Base-by-base conservation (phyloP, 2,888 invertebrate species). In the Aelia acuminata region DNA sequence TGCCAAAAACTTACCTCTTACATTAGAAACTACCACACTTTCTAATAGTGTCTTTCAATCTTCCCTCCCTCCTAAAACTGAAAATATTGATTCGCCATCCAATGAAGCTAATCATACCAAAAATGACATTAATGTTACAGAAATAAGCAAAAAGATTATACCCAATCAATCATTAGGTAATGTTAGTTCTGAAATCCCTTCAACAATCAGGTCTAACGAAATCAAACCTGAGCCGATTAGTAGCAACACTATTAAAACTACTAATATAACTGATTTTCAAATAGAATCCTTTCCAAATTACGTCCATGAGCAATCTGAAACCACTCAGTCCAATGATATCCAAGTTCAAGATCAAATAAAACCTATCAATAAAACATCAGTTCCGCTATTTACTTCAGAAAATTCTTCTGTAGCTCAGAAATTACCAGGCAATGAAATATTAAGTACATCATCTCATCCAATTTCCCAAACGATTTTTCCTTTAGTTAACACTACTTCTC, bases 251-350 rank as follows among this genome's bases (percentile, higher is more conserved):
- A n/a, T 80, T 43, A 80, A 80, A 80, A 80, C n/a, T 70, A 20
- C 20, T 0, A 49, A 85, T 39, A 53, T 53, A 85, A 85, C 39
- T 3, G 85, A 53, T 49, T 63, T 22, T 18, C 13, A 47, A 57
- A 87, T 47, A 47, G 48, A 87, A 70, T 31, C 50, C 11, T 35
- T 80, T 43, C 50, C 75, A 39, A 80, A 87, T 15, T 35, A 50
- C 22, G 50, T 50, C 35, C n/a, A 22, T 3, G 87, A 87, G 35
- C 15, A n/a, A 22, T 35, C 84, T 47, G 87, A 87, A 80, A 87
- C 87, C n/a, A 87, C 87, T 11, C 87, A 87, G 50, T 87, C 87
- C 1, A 87, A 87, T 84, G 53, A 87, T 50, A 87, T 87, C 3
- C 87, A 48, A 49, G 87, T 87, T 35, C 87, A 87, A 80, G 87